These are phyloP conservation scores for Metopolophium dirhodum DNA, from an alignment of 1,140 invertebrate genomes.

Conservation along the genomic window DNA sequence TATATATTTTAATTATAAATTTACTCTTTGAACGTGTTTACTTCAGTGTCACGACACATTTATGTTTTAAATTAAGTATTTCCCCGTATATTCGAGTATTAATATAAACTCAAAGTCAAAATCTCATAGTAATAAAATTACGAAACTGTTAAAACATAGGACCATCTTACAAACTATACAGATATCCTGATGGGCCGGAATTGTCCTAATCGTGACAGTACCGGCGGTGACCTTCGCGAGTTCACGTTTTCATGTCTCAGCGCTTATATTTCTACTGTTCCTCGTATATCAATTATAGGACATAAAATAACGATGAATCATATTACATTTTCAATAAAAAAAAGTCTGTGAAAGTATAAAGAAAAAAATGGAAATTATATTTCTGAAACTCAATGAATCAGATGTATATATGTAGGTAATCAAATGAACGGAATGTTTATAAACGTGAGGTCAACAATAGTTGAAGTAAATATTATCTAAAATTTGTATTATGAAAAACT, in stretches of 20 bases:
- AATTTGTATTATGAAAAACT: neutral
- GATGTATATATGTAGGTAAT: neutral
- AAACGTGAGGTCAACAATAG: neutral
- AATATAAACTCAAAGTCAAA: neutral
- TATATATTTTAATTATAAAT: neutral
- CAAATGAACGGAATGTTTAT: neutral
- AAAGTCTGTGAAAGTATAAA: constrained; percentile 31
- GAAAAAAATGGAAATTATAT: constrained; percentile 18
- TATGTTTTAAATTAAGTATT: neutral
- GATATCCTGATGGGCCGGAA: neutral
- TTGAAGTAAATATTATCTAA: neutral
- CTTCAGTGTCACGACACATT: neutral
- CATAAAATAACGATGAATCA: neutral
- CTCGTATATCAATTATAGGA: neutral
- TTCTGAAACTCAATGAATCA: constrained; percentile 6
- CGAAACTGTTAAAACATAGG: neutral
- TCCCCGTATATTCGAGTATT: neutral
- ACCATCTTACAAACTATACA: neutral
- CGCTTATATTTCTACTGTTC: neutral
- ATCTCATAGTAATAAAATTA: neutral
- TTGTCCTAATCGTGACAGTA: constrained; percentile 1
- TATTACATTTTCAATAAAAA: neutral
- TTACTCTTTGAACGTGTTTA: neutral
- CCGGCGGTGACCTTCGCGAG: neutral
- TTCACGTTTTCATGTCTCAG: neutral